Percentiles rank a stretch among this genome's conserved stretches.
These are phyloP conservation scores for Malurus elegans DNA, from an alignment of 2,113 vertebrate species.

Conservation along the genomic window DNA sequence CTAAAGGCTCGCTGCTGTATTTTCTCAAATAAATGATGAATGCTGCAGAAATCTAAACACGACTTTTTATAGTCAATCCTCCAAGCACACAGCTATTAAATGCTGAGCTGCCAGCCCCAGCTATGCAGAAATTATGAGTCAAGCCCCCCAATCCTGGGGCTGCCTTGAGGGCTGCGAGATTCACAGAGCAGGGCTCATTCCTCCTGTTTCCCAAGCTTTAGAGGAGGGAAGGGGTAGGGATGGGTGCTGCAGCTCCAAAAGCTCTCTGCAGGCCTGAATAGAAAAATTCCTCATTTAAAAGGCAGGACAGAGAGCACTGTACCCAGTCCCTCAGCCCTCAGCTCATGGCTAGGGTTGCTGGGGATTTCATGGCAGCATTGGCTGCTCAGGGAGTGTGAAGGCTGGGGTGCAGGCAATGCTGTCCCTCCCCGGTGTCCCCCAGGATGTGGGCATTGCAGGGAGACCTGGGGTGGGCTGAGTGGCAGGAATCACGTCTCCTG, in stretches of 20 bases:
- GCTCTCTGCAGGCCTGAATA: not conserved
- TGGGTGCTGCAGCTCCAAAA: no score
- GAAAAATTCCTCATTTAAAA: not conserved
- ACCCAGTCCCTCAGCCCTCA: not conserved
- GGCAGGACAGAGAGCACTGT: fast-evolving
- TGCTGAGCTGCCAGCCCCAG: not conserved
- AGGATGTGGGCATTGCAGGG: not conserved
- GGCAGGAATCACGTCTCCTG: fast-evolving
- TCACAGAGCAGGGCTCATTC: not conserved
- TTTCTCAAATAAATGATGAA: conserved; percentile 24
- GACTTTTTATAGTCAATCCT: conserved; percentile 24
- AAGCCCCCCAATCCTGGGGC: not conserved
- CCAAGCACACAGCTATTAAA: not conserved
- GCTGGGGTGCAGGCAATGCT: fast-evolving
- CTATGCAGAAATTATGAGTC: not conserved
- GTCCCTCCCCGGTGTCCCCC: fast-evolving
- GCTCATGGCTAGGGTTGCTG: fast-evolving
- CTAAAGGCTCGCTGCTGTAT: not conserved
- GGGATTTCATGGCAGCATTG: not conserved
- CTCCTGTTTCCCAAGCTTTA: fast-evolving
- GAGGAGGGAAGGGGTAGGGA: not conserved
- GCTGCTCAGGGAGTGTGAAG: not conserved
- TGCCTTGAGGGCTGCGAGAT: not conserved
- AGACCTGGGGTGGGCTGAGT: not conserved
- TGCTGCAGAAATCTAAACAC: conserved; percentile 34